A percentile compares a stretch with the other conserved stretches of the same genome.
phyloP scores from a whole-genome alignment of 2,888 invertebrate genomes.

The Fragum fragum region DNA sequence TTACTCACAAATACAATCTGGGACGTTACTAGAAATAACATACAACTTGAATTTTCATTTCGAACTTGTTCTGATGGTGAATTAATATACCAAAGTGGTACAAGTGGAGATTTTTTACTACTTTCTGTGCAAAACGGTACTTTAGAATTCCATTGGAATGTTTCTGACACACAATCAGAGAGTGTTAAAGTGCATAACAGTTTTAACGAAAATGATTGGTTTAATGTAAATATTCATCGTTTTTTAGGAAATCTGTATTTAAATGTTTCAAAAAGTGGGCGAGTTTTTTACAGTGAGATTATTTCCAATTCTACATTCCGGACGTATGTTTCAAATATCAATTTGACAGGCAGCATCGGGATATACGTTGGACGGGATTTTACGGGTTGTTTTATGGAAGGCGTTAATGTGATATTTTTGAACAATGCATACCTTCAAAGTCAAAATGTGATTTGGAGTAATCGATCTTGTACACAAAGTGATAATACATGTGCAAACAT shows the following conservation, averaged over 20 bases:
- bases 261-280: conserved; percentile 58
- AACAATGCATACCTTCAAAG: conserved; percentile 42
- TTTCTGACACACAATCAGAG: conserved; percentile 34
- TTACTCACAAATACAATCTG: conserved; percentile 54
- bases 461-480: conserved; percentile 38
- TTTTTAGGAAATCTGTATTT: conserved; percentile 67
- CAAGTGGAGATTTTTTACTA: conserved; percentile 62
- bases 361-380: conserved; percentile 68
- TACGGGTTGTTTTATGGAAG: conserved; percentile 73
- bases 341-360: conserved; percentile 60
- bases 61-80: conserved; percentile 70
- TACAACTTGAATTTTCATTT: conserved; percentile 69
- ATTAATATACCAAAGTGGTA: conserved; percentile 69
- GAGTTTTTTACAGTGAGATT: conserved; percentile 46
- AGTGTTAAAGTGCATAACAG: conserved; percentile 47
- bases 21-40: conserved; percentile 50
- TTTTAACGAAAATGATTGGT: conserved; percentile 70
- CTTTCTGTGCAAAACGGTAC: conserved; percentile 63
- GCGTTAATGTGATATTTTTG: conserved; percentile 72
- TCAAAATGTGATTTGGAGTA: conserved; percentile 64
- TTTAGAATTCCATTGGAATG: conserved; percentile 66
- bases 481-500: conserved; percentile 26
- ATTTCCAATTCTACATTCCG: conserved; percentile 70
- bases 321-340: conserved; percentile 60
- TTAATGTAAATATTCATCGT: conserved; percentile 57